Evolutionary conservation across 2,113 vertebrate species (phyloP).

Genomic region (Platycercus adscitus): DNA sequence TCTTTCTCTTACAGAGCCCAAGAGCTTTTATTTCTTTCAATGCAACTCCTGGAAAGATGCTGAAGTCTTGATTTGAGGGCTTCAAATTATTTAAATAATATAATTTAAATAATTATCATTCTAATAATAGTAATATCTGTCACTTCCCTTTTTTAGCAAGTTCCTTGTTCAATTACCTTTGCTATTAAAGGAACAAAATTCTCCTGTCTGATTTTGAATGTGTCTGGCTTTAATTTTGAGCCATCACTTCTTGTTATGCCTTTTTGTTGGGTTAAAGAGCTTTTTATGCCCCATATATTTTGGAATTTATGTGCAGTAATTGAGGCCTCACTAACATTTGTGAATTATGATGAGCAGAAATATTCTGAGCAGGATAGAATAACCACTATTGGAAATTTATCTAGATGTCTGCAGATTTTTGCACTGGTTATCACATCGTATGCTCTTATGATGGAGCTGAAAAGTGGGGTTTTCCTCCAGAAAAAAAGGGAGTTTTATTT

Average conservation of each 20-base stretch:
- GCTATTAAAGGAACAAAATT: not conserved
- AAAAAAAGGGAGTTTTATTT: not conserved
- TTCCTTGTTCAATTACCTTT: not conserved
- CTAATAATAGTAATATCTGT: not conserved
- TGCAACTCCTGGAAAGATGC: not conserved
- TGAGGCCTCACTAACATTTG: not conserved
- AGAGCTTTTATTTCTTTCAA: not conserved
- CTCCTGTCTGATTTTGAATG: not conserved
- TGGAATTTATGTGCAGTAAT: not conserved
- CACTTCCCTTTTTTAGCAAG: not conserved
- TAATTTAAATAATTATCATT: not conserved
- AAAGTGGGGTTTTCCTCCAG: not conserved
- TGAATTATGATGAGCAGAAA: not conserved
- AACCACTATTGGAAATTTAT: not conserved
- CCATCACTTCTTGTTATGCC: not conserved
- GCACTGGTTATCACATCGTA: not conserved
- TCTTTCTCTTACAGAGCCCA: not conserved
- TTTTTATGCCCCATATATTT: slow-evolving; percentile 12
- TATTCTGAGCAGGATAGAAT: not conserved
- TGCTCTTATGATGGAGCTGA: not conserved
- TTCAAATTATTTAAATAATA: not conserved
- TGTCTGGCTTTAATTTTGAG: slow-evolving; percentile 15
- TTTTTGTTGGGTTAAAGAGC: slow-evolving; percentile 14
- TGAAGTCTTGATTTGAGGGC: not conserved
- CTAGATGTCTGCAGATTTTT: not conserved